Base-by-base conservation (phyloP, 2,113 vertebrate genomes). In the Girardinichthys multiradiatus region DNA sequence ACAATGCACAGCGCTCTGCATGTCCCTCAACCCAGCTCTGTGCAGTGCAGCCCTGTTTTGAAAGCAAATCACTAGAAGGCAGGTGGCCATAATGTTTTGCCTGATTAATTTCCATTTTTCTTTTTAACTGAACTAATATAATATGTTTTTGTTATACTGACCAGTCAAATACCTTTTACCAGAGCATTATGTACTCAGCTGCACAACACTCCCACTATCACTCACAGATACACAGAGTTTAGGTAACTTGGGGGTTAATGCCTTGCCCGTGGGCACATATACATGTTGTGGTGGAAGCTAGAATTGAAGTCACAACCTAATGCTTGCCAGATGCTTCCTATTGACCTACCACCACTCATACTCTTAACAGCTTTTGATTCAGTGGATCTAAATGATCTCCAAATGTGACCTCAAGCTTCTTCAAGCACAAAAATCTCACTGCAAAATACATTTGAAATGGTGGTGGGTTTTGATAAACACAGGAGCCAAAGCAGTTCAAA, bases 401-500 rank as follows among this genome's bases (percentile, higher is more conserved):
- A 51, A 51, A 24, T 51, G 21, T 51, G 2, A 24, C 37, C 13
- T 14, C 37, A n/a, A 9, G 42, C 15, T 4, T 45, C 15, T 15
- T 45, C 42, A 19, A 57, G 26, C 9, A 21, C 3, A 63, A 63
- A 63, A 29, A 31, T 35, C 35, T 33, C 31, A 33, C 31, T 33
- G 31, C 31, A 33, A 33, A 6, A 33, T 33, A 33, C 31, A 33
- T 33, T 33, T 33, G 31, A 33, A 33, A 57, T 28, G 37, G 45
- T 1, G 27, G 24, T 57, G 45, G 29, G 28, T 57, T 62, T 59
- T 66, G 57, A 61, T n/a, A 60, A 68, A 29, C 31, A 11, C 39
- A 24, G 29, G 57, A 51, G 57, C 63, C 72, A 31, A 70, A 77
- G 29, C 37, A 54, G 57, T 72, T 61, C 29, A n/a, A n/a, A n/a